Conservation (phyloP, 2,797 vertebrate genomes). For the Sternotherus odoratus region DNA sequence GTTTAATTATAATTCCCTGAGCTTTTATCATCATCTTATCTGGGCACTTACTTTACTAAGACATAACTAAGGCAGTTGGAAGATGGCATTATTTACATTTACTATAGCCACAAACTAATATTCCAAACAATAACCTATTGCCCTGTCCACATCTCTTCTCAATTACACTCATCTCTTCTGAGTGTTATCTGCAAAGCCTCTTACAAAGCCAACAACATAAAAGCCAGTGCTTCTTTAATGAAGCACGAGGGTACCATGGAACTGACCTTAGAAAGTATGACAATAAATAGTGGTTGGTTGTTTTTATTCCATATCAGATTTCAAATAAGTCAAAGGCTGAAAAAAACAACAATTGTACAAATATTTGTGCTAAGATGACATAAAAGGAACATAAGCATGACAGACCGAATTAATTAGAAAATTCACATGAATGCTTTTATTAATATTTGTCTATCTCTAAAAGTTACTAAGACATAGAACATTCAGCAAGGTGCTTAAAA, state of each 20-base stretch:
- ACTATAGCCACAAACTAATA: not conserved
- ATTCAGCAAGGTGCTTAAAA: not conserved
- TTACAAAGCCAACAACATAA: not conserved
- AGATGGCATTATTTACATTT: not conserved
- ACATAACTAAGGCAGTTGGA: not conserved
- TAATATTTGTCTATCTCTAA: not conserved
- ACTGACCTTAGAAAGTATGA: not conserved
- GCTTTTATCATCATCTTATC: not conserved
- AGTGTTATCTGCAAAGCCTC: not conserved
- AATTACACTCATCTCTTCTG: not conserved
- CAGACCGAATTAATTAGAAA: not conserved
- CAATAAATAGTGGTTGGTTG: not conserved
- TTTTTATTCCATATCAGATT: not conserved
- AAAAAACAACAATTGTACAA: not conserved
- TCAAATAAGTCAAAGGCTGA: not conserved
- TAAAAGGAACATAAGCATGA: not conserved
- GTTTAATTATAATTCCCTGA: not conserved
- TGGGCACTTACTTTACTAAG: not conserved
- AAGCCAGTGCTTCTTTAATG: constrained; percentile 19
- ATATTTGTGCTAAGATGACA: not conserved
- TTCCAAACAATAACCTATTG: constrained; percentile 16
- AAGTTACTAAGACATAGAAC: not conserved
- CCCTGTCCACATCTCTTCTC: not conserved
- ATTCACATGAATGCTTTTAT: not conserved
- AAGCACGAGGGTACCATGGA: not conserved